A percentile compares a stretch with the other conserved stretches of the same genome.
Conservation (phyloP, 53 echinoderm and acorn worm species). For the Henricia sp. region DNA sequence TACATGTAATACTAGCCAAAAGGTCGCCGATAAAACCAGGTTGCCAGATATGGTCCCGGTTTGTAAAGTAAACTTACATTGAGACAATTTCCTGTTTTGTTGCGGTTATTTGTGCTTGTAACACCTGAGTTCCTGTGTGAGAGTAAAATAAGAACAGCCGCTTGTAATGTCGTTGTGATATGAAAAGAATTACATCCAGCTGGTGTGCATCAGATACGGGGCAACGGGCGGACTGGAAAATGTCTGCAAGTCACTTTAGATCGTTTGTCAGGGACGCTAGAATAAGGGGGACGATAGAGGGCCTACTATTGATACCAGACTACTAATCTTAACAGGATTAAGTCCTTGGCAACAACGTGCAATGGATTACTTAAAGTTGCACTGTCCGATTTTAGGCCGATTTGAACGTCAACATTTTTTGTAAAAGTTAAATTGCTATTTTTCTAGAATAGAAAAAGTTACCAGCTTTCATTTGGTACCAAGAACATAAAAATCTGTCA, state of each 20-base stretch:
- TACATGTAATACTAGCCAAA: no score
- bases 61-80: constrained; percentile 53
- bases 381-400: no score
- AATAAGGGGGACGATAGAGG: constrained; percentile 6
- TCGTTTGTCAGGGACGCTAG: not conserved
- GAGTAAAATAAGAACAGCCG: constrained; percentile 21
- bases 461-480: no score
- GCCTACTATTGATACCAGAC: constrained; percentile 1
- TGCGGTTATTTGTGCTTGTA: constrained; percentile 53
- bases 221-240: constrained; percentile 10
- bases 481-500: no score
- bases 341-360: not conserved
- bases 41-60: not conserved
- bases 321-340: no score
- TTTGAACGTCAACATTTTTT: no score
- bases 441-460: no score
- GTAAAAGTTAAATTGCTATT: no score
- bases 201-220: constrained; percentile 32
- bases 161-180: constrained; percentile 19
- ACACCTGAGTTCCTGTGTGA: constrained; percentile 15
- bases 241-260: not conserved
- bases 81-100: constrained; percentile 55
- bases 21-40: not conserved
- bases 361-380: no score
- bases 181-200: constrained; percentile 36